Percentiles rank a stretch among this genome's conserved stretches.
phyloP scores from a whole-genome alignment of 2,797 vertebrate genomes.

The Pseudochaenichthys georgianus region DNA sequence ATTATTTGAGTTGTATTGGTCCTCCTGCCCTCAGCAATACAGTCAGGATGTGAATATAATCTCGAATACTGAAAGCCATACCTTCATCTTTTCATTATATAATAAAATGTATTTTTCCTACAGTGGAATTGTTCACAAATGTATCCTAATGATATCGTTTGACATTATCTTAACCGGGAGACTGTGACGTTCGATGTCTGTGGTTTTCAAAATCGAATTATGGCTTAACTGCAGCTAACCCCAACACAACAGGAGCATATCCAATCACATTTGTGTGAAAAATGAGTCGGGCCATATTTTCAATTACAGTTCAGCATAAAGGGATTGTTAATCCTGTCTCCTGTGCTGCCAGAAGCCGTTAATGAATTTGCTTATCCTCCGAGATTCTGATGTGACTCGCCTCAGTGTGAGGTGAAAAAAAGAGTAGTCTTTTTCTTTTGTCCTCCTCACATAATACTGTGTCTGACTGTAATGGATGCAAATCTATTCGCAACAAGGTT shows the following conservation, averaged over 20 bases:
- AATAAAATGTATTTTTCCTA: slow-evolving; percentile 33
- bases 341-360: slow-evolving; percentile 79
- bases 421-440: slow-evolving; percentile 61
- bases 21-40: neutral
- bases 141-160: slow-evolving; percentile 64
- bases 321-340: slow-evolving; percentile 85
- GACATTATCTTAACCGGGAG: slow-evolving; percentile 66
- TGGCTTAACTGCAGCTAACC: slow-evolving; percentile 77
- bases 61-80: slow-evolving; percentile 29
- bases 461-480: slow-evolving; percentile 76
- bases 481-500: slow-evolving; percentile 79
- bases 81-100: slow-evolving; percentile 28
- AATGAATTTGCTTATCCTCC: slow-evolving; percentile 86
- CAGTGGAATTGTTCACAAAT: slow-evolving; percentile 41
- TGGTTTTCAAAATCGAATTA: slow-evolving; percentile 80
- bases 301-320: slow-evolving; percentile 87
- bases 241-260: slow-evolving; percentile 78
- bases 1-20: slow-evolving; percentile 19
- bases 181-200: slow-evolving; percentile 57
- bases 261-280: slow-evolving; percentile 86
- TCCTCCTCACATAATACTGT: slow-evolving; percentile 57
- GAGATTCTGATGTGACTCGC: slow-evolving; percentile 76
- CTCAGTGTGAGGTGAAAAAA: slow-evolving; percentile 37
- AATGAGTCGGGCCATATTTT: slow-evolving; percentile 82
- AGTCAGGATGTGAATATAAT: slow-evolving; percentile 26